Base-by-base conservation (phyloP, 64 coral and sea anemone genomes). In the Montipora foliosa region DNA sequence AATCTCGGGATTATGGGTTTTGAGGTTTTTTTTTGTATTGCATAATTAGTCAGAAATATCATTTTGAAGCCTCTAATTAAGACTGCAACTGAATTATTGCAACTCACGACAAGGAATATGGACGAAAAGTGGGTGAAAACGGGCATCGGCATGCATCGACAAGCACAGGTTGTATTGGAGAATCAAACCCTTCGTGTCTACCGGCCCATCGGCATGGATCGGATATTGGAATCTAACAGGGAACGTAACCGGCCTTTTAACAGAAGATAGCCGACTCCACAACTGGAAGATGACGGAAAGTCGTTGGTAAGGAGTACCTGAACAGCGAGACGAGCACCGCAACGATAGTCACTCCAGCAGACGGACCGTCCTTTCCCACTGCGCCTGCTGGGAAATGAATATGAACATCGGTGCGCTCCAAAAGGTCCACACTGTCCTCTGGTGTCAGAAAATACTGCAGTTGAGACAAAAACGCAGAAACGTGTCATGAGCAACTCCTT, bases 371-470 rank as follows among this genome's bases (percentile, higher is more conserved):
- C 53, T 97, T 97, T 4, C 96, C 96, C 60, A 97, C 74, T 92
- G 96, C 96, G 49, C 96, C 96, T 49, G 96, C 96, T 49, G 96
- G 96, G 74, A 97, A 97, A 78, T 97, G 96, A 4, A 97, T 90
- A 47, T 97, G 96, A 46, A 97, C 82, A 77, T 97, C 96, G 71
- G 96, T 97, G 25, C 90, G 83, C 55, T 93, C 96, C 17, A 97
- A 74, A 9, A 97, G 84, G 22, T 97, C 96, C 8, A 91, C 79
- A 59, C 94, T 89, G 19, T 97, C 93, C 51, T 97, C 96, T 48
- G 79, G 81, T 49, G 89, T 72, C n/a, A 97, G 74, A n/a, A 67
- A 90, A 58, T 97, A 97, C 96, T 97, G 84, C 13, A 75, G 44
- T 22, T 24, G 13, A 51, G 2, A 7, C 62, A 79, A 1, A 79